These are phyloP conservation scores for Onthophagus taurus DNA, from an alignment of 1,140 invertebrate species.

Conservation along the genomic window DNA sequence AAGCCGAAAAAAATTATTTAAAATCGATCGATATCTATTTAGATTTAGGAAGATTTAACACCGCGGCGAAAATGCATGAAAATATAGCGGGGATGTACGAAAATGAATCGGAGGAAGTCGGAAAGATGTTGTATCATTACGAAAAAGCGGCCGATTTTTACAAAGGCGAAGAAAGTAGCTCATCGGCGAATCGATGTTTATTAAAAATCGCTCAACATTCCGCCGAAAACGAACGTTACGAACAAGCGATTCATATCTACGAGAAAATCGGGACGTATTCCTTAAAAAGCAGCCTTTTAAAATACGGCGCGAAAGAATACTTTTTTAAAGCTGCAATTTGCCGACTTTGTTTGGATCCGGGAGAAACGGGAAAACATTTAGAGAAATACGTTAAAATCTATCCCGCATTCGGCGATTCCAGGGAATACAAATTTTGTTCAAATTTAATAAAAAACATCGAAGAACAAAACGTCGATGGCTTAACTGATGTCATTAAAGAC, in stretches of 20 bases:
- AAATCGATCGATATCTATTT: conserved; percentile 97
- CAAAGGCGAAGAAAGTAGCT: conserved; percentile 77
- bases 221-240: conserved; percentile 90
- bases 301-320: conserved; percentile 97
- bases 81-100: conserved; percentile 97
- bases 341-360: conserved; percentile 86
- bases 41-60: conserved; percentile 95
- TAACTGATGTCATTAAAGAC: conserved; percentile 87
- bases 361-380: conserved; percentile 88
- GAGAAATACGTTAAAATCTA: conserved; percentile 88
- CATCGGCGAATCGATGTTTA: conserved; percentile 93
- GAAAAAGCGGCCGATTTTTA: conserved; percentile 95
- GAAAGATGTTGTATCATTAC: conserved; percentile 84
- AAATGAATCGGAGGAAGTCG: conserved; percentile 78
- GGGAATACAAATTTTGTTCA: conserved; percentile 91
- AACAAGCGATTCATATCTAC: conserved; percentile 93
- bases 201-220: conserved; percentile 95
- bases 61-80: conserved; percentile 95
- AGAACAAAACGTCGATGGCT: conserved; percentile 88
- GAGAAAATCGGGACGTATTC: conserved; percentile 88
- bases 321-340: conserved; percentile 91
- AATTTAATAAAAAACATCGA: conserved; percentile 81
- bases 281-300: conserved; percentile 86
- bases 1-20: conserved; percentile 80
- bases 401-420: conserved; percentile 87